Percentiles rank a stretch among this genome's conserved stretches.
These are phyloP conservation scores for Sarcoramphus papa DNA, from an alignment of 2,797 vertebrate species.

Conservation along the genomic window DNA sequence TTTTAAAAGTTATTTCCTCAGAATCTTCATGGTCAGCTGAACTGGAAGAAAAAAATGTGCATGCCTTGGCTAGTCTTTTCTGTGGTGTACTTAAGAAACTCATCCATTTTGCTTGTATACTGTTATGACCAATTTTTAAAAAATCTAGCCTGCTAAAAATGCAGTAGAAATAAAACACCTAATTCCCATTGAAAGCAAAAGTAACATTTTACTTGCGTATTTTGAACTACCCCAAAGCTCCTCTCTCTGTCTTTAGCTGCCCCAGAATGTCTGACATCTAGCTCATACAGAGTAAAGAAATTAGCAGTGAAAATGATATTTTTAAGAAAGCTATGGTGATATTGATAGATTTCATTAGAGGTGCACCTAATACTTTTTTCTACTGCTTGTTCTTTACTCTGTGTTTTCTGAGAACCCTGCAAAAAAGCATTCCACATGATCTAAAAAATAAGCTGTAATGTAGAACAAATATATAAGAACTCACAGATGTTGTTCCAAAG, in stretches of 20 bases:
- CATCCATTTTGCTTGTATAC: background rate
- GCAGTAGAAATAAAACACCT: background rate
- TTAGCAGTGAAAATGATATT: background rate
- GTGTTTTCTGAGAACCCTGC: background rate
- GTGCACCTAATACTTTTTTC: background rate
- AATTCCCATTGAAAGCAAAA: background rate
- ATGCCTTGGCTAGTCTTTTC: background rate
- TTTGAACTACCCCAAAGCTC: background rate
- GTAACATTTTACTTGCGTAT: background rate
- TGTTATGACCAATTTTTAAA: background rate
- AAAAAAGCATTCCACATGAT: background rate
- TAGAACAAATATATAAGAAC: background rate
- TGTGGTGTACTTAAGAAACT: background rate
- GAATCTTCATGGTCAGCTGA: conserved; percentile 16
- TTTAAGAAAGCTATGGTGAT: background rate
- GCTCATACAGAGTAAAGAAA: background rate
- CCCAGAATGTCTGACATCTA: background rate
- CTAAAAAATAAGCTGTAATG: background rate
- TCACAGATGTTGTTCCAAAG: background rate
- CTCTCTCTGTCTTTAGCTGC: background rate
- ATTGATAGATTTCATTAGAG: background rate
- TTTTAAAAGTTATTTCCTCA: conserved; percentile 55
- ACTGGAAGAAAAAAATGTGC: background rate
- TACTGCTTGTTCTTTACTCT: background rate
- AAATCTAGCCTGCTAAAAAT: background rate